Evolutionary conservation across 2,888 invertebrate species (phyloP), one percentile per base, ranked within the genome.

Genomic region (Ypsolopha scabrella): DNA sequence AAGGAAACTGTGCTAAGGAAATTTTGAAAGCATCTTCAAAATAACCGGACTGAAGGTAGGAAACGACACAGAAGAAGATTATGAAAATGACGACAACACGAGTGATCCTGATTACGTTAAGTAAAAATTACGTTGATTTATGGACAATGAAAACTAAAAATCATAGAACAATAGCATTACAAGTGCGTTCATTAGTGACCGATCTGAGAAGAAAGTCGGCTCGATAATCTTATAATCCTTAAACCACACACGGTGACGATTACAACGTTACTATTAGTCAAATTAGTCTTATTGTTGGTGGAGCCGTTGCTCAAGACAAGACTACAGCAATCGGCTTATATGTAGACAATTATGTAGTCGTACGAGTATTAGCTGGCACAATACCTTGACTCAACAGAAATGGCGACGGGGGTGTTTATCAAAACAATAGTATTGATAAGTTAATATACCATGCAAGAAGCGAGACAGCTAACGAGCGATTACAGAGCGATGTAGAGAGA

Each of bases 341-440:
- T 67, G 68, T 70, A 70, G 73, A 75, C 83, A 80, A 85, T 86
- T 85, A 83, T 77, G 76, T 73, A 65, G 67, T 64, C 61, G 72
- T 63, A n/a, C n/a, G n/a, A n/a, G n/a, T n/a, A 70, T 72, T 71
- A 69, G 67, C 72, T 63, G 61, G 68, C 72, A 83, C 85, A 81
- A 82, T 81, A 70, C 79, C 70, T 76, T 86, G 86, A 85, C 75
- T 86, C 86, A 86, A 70, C 85, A 74, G 65, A 81, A 80, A 81
- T 80, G 76, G 76, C 77, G 69, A 65, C 68, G 65, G 66, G 65
- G 67, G 76, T 79, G 79, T 83, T 79, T 82, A 86, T 85, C 81
- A 83, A 86, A 85, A 86, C 86, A 86, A 86, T 86, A 78, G 83
- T 82, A 80, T 80, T 82, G 85, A 86, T 86, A 86, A 85, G 81